These are phyloP conservation scores for Larimichthys crocea DNA, from an alignment of 2,113 vertebrate genomes.

Conservation along the genomic window DNA sequence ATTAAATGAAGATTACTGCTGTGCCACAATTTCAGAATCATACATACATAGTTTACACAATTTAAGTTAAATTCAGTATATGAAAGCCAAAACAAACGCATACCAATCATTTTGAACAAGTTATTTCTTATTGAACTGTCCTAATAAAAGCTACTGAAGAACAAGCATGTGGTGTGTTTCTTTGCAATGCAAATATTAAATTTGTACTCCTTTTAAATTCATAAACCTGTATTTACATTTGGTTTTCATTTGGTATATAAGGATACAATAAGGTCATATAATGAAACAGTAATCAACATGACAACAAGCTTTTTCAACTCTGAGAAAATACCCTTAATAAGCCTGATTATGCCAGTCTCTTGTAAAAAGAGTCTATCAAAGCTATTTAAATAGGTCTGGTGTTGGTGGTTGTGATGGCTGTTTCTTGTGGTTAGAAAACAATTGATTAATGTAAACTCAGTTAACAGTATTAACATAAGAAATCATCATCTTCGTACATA, in stretches of 20 bases:
- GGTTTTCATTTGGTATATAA: neutral
- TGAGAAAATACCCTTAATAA: neutral
- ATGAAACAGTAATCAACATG: neutral
- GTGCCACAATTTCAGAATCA: neutral
- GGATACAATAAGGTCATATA: neutral
- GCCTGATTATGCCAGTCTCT: no score
- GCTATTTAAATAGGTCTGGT: neutral
- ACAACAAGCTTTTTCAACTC: neutral
- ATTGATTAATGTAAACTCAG: neutral
- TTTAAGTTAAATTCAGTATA: neutral
- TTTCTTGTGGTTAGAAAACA: neutral
- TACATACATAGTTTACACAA: neutral
- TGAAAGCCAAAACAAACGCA: neutral
- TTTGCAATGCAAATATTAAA: neutral
- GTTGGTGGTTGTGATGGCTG: neutral
- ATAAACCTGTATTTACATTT: neutral
- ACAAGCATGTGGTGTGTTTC: neutral
- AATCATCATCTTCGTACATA: neutral
- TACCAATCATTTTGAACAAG: neutral
- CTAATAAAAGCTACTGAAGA: conserved; percentile 8
- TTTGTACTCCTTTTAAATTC: neutral
- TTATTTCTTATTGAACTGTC: neutral
- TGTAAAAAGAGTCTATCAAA: neutral
- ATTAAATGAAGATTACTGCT: neutral
- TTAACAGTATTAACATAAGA: neutral